phyloP scores from a whole-genome alignment of 2,113 vertebrate genomes.

The Anarrhichthys ocellatus region DNA sequence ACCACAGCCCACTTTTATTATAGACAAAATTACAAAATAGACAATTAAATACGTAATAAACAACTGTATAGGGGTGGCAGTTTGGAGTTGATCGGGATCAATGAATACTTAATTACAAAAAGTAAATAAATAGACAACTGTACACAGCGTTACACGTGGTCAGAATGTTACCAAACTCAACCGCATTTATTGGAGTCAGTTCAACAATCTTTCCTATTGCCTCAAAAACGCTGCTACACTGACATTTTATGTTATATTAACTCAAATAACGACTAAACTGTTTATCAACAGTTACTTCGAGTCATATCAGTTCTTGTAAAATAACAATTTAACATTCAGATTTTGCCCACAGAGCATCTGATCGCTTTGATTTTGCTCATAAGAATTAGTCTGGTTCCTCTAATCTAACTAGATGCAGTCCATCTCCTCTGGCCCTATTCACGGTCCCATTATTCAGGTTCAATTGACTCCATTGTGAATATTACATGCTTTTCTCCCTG shows the following conservation, averaged over 20 bases:
- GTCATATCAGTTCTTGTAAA: background rate
- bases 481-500: conserved; percentile 4
- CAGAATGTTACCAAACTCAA: background rate
- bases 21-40: too few species aligned
- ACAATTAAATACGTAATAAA: background rate
- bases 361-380: background rate
- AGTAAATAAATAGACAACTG: background rate
- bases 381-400: background rate
- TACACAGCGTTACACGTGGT: background rate
- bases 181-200: background rate
- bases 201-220: background rate
- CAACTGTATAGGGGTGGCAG: background rate
- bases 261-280: background rate
- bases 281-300: background rate
- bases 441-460: background rate
- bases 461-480: background rate
- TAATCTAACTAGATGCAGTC: conserved; percentile 15
- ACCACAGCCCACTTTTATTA: background rate
- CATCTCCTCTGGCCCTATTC: background rate
- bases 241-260: background rate
- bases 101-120: background rate
- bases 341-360: background rate
- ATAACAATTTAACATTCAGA: background rate
- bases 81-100: background rate
- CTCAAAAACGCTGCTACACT: background rate